These are phyloP conservation scores for Yponomeuta malinellus DNA, from an alignment of 2,888 invertebrate genomes.

Conservation along the genomic window DNA sequence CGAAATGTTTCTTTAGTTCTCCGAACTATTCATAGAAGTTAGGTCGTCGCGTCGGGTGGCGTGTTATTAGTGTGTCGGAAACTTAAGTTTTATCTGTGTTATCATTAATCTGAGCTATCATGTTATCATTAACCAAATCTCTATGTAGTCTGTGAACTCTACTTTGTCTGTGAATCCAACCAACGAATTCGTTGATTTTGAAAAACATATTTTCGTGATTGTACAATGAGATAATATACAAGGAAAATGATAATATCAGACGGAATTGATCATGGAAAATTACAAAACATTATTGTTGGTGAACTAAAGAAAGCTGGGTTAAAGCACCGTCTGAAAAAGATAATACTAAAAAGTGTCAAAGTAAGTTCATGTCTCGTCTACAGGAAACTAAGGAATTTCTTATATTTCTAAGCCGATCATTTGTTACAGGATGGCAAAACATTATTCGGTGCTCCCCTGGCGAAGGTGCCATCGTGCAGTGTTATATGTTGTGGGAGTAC, in stretches of 20 bases:
- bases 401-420: conserved; percentile 14
- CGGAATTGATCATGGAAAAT: conserved; percentile 65
- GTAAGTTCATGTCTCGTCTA: conserved; percentile 40
- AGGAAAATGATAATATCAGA: conserved; percentile 68
- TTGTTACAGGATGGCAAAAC: conserved; percentile 59
- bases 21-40: no score
- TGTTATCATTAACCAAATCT: no score
- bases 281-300: conserved; percentile 75
- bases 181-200: background rate
- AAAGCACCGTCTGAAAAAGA: conserved; percentile 82
- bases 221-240: conserved; percentile 19
- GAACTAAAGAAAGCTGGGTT: conserved; percentile 82
- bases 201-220: background rate
- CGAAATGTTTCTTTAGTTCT: no score
- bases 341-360: conserved; percentile 72
- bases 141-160: no score
- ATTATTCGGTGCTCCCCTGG: conserved; percentile 66
- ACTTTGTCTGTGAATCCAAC: background rate
- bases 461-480: conserved; percentile 65
- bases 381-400: background rate
- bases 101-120: no score
- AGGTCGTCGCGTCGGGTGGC: no score
- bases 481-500: conserved; percentile 81
- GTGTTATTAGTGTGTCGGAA: no score
- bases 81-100: no score